Conservation (phyloP, 2,113 vertebrate species). For the Neofelis nebulosa region DNA sequence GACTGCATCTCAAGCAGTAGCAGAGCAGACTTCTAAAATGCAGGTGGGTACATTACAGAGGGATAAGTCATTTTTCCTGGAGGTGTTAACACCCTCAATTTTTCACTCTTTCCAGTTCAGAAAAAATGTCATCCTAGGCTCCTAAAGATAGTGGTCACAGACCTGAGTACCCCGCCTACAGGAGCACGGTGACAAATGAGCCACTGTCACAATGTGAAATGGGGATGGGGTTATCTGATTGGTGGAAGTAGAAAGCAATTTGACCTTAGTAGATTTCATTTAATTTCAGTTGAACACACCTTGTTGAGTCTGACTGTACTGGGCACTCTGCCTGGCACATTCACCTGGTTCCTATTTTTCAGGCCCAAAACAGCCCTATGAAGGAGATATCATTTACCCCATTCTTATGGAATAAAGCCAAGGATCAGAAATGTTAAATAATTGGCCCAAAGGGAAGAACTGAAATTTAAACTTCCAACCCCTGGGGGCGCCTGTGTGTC, state of each 20-base stretch:
- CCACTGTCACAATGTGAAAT: background rate
- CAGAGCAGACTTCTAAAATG: background rate
- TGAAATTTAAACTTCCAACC: background rate
- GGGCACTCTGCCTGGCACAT: background rate
- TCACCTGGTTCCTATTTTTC: background rate
- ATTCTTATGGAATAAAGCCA: background rate
- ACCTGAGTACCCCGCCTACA: background rate
- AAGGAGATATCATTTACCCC: background rate
- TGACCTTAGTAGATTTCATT: background rate
- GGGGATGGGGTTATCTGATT: background rate
- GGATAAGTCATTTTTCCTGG: background rate
- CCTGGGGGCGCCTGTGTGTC: no score
- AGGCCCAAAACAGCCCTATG: background rate
- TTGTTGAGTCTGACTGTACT: background rate
- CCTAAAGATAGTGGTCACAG: background rate
- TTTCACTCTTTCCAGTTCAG: constrained; percentile 6
- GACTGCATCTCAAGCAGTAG: constrained; percentile 14
- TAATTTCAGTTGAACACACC: constrained; percentile 15
- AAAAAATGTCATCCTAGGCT: background rate
- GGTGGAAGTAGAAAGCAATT: background rate
- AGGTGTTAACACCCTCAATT: background rate
- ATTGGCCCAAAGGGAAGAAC: background rate
- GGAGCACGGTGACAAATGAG: background rate
- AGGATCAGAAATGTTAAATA: background rate
- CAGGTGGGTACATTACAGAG: background rate